These are phyloP conservation scores for Margarornis squamiger DNA, from an alignment of 2,797 vertebrate genomes.

Conservation along the genomic window DNA sequence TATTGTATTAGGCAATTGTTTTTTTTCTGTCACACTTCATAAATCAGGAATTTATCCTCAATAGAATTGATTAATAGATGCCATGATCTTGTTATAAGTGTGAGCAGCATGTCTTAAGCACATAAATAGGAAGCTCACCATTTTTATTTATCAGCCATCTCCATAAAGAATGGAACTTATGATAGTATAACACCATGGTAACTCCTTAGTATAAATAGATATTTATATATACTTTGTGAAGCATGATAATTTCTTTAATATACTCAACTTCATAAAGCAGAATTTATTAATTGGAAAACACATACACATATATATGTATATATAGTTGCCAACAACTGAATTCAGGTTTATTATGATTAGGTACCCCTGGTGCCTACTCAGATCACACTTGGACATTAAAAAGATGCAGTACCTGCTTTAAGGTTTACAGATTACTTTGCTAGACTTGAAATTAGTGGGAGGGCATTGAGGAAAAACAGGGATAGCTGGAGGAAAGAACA, in stretches of 20 bases:
- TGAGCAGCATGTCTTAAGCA: background rate
- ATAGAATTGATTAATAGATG: background rate
- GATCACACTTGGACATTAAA: background rate
- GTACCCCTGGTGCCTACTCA: background rate
- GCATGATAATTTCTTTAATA: background rate
- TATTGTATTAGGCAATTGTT: background rate
- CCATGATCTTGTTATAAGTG: background rate
- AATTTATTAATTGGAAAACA: background rate
- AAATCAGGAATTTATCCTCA: background rate
- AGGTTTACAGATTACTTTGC: background rate
- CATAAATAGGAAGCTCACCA: background rate
- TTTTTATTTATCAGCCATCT: background rate
- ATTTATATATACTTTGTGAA: background rate
- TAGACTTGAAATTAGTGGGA: background rate
- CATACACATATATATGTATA: too few relatives aligned
- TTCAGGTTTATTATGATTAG: background rate
- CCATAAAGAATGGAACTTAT: background rate
- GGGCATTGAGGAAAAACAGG: background rate
- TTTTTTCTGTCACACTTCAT: background rate
- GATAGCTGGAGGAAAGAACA: constrained; percentile 34
- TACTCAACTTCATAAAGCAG: background rate
- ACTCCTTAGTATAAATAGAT: background rate
- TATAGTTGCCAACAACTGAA: background rate
- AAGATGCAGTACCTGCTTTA: background rate
- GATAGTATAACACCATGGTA: background rate